phyloP scores from a whole-genome alignment of 2,797 vertebrate genomes.

The Rhinophrynus dorsalis region DNA sequence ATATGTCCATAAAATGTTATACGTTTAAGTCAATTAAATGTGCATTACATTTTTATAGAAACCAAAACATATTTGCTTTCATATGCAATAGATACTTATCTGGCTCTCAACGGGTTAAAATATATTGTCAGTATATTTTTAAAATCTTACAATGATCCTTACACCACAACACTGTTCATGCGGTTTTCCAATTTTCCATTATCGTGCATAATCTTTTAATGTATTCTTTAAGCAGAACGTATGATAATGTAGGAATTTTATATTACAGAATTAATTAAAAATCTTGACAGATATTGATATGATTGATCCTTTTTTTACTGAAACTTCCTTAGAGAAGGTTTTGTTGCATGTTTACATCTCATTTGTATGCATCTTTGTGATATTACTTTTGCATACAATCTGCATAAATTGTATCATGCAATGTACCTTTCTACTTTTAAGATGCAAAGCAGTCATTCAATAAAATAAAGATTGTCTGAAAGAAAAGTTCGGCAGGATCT shows the following conservation, averaged over 20 bases:
- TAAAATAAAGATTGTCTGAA: conserved; percentile 18
- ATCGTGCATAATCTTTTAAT: conserved; percentile 16
- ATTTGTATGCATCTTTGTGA: conserved; percentile 49
- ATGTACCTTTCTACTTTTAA: conserved; percentile 32
- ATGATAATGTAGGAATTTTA: conserved; percentile 53
- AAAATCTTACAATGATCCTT: too few relatives aligned
- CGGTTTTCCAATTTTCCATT: conserved; percentile 34
- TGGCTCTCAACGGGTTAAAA: too few relatives aligned
- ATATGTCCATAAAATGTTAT: too few relatives aligned
- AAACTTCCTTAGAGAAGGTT: conserved; percentile 25
- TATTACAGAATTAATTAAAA: conserved; percentile 59
- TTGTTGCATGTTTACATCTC: conserved; percentile 46
- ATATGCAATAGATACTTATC: too few relatives aligned
- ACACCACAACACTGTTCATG: neutral
- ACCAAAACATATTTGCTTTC: too few relatives aligned
- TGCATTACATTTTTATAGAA: too few relatives aligned
- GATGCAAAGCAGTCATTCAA: conserved; percentile 24
- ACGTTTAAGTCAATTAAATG: too few relatives aligned
- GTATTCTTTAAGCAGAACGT: conserved; percentile 55
- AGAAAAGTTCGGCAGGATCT: neutral
- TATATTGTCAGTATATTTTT: too few relatives aligned
- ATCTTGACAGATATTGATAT: conserved; percentile 50
- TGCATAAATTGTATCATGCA: conserved; percentile 20
- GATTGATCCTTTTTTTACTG: conserved; percentile 25
- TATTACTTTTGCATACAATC: conserved; percentile 51